phyloP scores from a whole-genome alignment of 2,797 vertebrate species.

The Danionella dracula region DNA sequence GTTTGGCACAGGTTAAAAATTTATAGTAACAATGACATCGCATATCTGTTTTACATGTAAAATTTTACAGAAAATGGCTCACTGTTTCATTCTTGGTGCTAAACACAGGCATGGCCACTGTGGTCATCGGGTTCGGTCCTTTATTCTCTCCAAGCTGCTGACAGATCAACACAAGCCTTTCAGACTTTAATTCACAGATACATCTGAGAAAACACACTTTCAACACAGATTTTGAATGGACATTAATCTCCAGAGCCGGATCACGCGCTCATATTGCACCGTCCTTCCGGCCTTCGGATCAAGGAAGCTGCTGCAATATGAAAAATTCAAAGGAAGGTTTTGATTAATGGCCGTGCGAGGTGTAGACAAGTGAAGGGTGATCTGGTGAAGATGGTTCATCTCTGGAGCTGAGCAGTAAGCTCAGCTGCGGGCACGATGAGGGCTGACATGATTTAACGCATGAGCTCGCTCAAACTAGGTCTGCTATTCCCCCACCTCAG shows the following conservation, averaged over 20 bases:
- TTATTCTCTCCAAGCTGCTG: conserved; percentile 81
- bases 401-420: conserved; percentile 22
- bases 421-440: conserved; percentile 40
- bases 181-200: background rate
- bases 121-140: conserved; percentile 86
- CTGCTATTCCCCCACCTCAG: conserved; percentile 52
- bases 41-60: too few relatives aligned
- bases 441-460: conserved; percentile 56
- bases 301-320: conserved; percentile 6
- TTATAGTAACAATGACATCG: too few relatives aligned
- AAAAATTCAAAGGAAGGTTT: conserved; percentile 18
- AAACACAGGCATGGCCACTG: conserved; percentile 98
- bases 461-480: conserved; percentile 53
- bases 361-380: conserved; percentile 35
- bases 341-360: conserved; percentile 19
- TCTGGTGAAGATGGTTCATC: conserved; percentile 32
- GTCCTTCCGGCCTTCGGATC: conserved; percentile 8
- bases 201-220: background rate
- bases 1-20: too few relatives aligned
- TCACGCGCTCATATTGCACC: background rate
- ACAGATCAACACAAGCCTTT: conserved; percentile 45
- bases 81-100: conserved; percentile 98
- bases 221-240: background rate
- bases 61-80: conserved; percentile 32
- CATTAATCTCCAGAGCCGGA: background rate